phyloP scores from a whole-genome alignment of 1,140 invertebrate species.

The Drosophila santomea region DNA sequence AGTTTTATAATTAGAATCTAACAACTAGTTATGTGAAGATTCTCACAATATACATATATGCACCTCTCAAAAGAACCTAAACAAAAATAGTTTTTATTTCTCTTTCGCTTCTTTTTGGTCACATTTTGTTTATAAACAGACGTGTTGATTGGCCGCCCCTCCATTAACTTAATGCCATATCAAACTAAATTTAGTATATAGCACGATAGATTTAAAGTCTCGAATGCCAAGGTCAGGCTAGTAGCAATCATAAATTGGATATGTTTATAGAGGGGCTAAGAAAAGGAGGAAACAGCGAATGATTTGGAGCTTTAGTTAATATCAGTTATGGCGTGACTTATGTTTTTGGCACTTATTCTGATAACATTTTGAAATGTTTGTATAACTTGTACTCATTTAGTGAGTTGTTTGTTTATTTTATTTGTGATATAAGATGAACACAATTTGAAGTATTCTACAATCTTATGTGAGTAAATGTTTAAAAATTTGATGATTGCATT shows the following conservation, averaged over 20 bases:
- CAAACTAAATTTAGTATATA: constrained; percentile 37
- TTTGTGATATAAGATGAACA: neutral
- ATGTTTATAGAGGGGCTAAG: constrained; percentile 13
- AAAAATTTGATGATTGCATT: neutral
- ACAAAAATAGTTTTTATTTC: constrained; percentile 30
- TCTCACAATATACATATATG: neutral
- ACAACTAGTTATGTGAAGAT: neutral
- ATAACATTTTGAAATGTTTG: neutral
- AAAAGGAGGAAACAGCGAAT: neutral
- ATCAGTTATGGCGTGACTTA: neutral
- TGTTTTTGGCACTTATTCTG: neutral
- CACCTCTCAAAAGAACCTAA: neutral
- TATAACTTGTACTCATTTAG: neutral
- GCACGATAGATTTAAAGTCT: constrained; percentile 47
- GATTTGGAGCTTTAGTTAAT: neutral
- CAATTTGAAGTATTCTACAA: neutral
- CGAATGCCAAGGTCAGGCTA: constrained; percentile 61
- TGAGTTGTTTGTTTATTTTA: neutral
- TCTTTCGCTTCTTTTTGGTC: constrained; percentile 48
- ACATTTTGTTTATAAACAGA: constrained; percentile 60
- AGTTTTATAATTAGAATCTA: no score
- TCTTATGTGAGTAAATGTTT: neutral
- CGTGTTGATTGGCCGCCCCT: constrained; percentile 44
- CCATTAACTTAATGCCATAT: constrained; percentile 23
- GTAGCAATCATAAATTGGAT: constrained; percentile 33